These are phyloP conservation scores for Spheniscus humboldti DNA, from an alignment of 2,797 vertebrate genomes.

Conservation along the genomic window DNA sequence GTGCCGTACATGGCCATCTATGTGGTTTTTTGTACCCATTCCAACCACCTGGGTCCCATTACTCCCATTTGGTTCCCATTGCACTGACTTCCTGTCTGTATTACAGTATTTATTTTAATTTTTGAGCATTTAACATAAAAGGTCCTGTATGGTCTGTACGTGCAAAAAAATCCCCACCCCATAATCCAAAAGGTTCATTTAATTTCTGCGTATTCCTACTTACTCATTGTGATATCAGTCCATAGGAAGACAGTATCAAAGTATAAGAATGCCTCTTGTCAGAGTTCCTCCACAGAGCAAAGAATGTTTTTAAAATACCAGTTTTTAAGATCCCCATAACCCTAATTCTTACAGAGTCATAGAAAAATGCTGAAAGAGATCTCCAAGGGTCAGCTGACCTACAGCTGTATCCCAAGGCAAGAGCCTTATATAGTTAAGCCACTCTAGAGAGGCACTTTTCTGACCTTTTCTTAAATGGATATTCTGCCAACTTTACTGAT, in stretches of 20 bases:
- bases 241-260: background rate
- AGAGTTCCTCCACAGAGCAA: background rate
- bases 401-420: background rate
- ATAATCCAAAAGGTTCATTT: background rate
- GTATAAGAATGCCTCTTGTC: background rate
- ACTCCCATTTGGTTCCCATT: slow-evolving; percentile 53
- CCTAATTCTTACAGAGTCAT: background rate
- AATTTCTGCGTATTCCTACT: background rate
- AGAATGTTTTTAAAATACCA: background rate
- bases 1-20: background rate
- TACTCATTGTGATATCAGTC: background rate
- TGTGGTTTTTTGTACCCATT: slow-evolving; percentile 21
- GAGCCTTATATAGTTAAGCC: background rate
- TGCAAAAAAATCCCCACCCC: background rate
- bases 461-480: background rate
- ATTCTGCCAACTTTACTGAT: background rate
- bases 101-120: slow-evolving; percentile 34
- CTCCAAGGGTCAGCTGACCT: background rate
- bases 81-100: slow-evolving; percentile 30
- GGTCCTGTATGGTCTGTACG: background rate
- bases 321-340: background rate
- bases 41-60: slow-evolving; percentile 56
- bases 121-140: slow-evolving; percentile 3
- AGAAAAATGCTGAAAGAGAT: background rate
- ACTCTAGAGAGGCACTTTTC: background rate